Base-by-base conservation (phyloP, 2,888 invertebrate species). In the Plebejus argus region DNA sequence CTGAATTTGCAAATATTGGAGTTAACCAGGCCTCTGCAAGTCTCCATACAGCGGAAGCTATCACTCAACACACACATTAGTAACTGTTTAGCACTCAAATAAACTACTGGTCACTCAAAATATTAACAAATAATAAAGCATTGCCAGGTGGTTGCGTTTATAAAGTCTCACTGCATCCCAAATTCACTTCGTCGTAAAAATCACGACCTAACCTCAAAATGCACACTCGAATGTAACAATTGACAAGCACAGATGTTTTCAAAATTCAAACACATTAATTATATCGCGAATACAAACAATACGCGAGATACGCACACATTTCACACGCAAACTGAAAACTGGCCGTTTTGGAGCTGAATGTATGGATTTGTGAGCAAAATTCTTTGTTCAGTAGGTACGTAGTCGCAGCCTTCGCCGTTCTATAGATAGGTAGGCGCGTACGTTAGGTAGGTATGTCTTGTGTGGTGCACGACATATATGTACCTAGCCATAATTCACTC, bases 381-480 rank as follows among this genome's bases (percentile, higher is more conserved):
- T 93, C 93, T 94, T 94, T 94, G 93, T 94, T 92, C 92, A 92
- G 89, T 89, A 89, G 88, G 87, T 89, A 90, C 88, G 89, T 89
- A 90, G 88, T 87, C 83, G 88, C 91, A 93, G 93, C 92, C 92
- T 93, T 91, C 91, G 87, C 88, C 89, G 90, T 90, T 87, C 90
- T 90, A 89, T 89, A 90, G 83, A 85, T 86, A 86, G 86, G 87
- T 90, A 88, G 86, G 86, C 87, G 88, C 87, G 89, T 90, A 87
- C 85, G 88, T 87, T 86, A 86, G 85, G 86, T 86, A 86, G 85
- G 86, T 88, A 85, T 84, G 87, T 85, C 88, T 85, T 83, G 86
- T 86, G 86, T 86, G 83, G 85, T 87, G 88, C 89, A 88, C 86
- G 86, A 86, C 84, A 84, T 87, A 84, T 88, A 89, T 91, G 91